Percentiles rank a stretch among this genome's conserved stretches.
These are phyloP conservation scores for Pituophis catenifer DNA, from an alignment of 2,113 vertebrate species.

Conservation along the genomic window DNA sequence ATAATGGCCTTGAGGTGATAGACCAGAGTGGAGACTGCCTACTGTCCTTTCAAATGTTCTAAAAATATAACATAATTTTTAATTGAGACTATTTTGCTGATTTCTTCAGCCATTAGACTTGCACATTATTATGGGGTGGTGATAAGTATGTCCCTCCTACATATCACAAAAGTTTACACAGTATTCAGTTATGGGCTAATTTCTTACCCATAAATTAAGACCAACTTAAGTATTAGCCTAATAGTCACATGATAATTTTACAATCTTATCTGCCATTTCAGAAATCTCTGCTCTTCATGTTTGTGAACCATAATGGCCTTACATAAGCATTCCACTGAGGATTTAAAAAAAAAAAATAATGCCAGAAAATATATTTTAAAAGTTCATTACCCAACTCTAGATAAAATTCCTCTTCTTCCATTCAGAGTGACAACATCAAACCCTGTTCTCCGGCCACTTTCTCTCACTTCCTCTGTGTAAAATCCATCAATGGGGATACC, in stretches of 20 bases:
- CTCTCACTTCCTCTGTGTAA: slow-evolving; percentile 92
- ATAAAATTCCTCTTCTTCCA: slow-evolving; percentile 82
- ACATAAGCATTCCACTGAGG: not conserved
- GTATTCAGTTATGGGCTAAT: not conserved
- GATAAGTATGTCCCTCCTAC: not conserved
- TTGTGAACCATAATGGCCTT: not conserved
- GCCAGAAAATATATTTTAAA: slow-evolving; percentile 8
- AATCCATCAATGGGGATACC: slow-evolving; percentile 83
- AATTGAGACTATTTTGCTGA: not conserved
- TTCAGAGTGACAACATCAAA: slow-evolving; percentile 93
- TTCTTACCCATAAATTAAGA: not conserved
- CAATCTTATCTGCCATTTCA: not conserved
- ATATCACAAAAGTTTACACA: not conserved
- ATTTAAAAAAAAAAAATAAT: not conserved
- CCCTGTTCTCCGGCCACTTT: slow-evolving; percentile 83
- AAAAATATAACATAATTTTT: not conserved
- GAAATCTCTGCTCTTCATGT: not conserved
- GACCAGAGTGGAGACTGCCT: not conserved
- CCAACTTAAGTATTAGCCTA: not conserved
- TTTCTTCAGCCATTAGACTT: not conserved
- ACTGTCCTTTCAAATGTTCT: not conserved
- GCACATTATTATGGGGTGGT: not conserved
- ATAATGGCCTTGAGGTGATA: not conserved
- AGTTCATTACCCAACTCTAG: slow-evolving; percentile 82
- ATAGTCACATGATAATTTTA: not conserved